Evolutionary conservation across 2,797 vertebrate species (phyloP), one percentile per base, ranked within the genome.

Genomic region (Cephalopachus bancanus): DNA sequence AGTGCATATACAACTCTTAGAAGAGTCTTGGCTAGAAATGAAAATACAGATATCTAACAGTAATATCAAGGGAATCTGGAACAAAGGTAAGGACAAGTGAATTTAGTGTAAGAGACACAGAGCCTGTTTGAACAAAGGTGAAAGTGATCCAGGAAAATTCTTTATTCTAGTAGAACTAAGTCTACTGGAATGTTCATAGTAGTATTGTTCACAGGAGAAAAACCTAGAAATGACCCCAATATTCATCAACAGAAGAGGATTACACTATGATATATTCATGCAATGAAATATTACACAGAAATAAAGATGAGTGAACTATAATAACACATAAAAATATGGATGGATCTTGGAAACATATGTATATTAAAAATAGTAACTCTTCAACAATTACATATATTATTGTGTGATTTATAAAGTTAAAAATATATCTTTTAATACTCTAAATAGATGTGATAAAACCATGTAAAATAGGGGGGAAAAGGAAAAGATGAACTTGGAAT

Each of bases 151-250:
- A 76, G 53, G 37, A 65, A 92, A 60, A 76, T 22, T 59, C 28
- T 89, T 74, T 71, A 19, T 86, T 79, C 37, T 75, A 60, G 17
- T n/a, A 75, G 26, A 71, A 8, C 44, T 33, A 76, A 71, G 65
- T 76, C 17, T 78, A 37, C 9, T 20, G 64, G n/a, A 76, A 84
- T 64, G 19, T 55, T 74, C 16, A 60, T 37, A 60, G 59, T 10
- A 26, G 24, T 17, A 30, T 51, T 81, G 24, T 51, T 84, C 60
- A 80, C 5, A 72, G 28, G 4, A 78, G 74, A 84, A 88, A 92
- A 92, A 72, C 20, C n/a, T 93, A 15, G 53, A 91, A 95, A 28
- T 78, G 88, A 78, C 20, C 7, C n/a, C 86, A 55, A 64, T 65
- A 15, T 33, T 44, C 26, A 90, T 55, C 78, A 37, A 26, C 10